Evolutionary conservation across 2,888 invertebrate species (phyloP).

Genomic region (Synanthedon tipuliformis): DNA sequence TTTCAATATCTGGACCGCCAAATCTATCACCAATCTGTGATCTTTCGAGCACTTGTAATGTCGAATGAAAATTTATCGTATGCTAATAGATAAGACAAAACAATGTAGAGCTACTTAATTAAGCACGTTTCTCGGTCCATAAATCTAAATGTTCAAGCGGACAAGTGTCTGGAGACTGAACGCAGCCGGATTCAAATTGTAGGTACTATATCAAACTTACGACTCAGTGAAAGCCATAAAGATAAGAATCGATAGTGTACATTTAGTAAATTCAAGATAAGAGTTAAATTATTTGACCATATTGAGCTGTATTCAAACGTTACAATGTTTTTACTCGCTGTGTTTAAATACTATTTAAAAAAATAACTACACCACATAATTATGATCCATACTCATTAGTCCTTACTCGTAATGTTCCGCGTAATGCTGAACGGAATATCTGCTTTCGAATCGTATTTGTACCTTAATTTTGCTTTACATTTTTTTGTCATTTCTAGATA

Average conservation of each 20-base stretch:
- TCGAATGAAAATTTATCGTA: slow-evolving; percentile 33
- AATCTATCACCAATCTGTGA: slow-evolving; percentile 1
- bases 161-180: slow-evolving; percentile 11
- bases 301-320: no score
- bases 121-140: slow-evolving; percentile 59
- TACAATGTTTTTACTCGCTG: no score
- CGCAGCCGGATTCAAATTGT: slow-evolving; percentile 4
- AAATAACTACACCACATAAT: no score
- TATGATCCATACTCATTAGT: no score
- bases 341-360: no score
- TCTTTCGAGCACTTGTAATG: not conserved
- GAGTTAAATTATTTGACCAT: slow-evolving; percentile 1
- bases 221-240: slow-evolving; percentile 36
- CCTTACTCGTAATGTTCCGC: no score
- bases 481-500: not conserved
- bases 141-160: slow-evolving; percentile 47
- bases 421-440: no score
- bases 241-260: slow-evolving; percentile 23
- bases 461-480: not conserved
- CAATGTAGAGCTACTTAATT: slow-evolving; percentile 55
- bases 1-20: slow-evolving; percentile 12
- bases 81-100: slow-evolving; percentile 32
- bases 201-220: slow-evolving; percentile 15
- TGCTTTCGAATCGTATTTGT: not conserved
- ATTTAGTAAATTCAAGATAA: slow-evolving; percentile 4